Evolutionary conservation across 2,113 vertebrate species (phyloP).

Genomic region (Lophius piscatorius): DNA sequence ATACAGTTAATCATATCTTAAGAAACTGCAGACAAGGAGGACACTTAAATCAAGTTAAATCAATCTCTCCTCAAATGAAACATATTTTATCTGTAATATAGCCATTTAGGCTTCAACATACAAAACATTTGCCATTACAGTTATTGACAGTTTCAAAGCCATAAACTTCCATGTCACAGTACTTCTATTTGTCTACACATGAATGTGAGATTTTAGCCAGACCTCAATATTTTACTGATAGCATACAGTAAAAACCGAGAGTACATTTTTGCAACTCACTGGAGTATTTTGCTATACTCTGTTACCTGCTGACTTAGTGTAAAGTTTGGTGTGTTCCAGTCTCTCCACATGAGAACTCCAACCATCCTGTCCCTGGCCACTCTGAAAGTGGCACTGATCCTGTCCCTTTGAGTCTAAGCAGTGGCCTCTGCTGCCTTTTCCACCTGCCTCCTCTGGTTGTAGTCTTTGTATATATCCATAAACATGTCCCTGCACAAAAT

Average conservation of each 20-base stretch:
- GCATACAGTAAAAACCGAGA: too few relatives aligned
- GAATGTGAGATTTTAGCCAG: too few relatives aligned
- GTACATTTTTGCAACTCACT: too few relatives aligned
- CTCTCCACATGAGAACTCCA: too few relatives aligned
- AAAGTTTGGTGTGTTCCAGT: too few relatives aligned
- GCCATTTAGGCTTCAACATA: neutral
- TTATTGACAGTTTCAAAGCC: neutral
- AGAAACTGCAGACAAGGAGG: too few relatives aligned
- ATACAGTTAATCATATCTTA: too few relatives aligned
- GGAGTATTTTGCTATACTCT: too few relatives aligned
- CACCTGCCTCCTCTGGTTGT: slow-evolving; percentile 61
- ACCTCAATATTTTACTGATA: too few relatives aligned
- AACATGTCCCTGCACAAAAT: slow-evolving; percentile 87
- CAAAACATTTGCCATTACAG: neutral
- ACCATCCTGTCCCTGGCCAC: neutral
- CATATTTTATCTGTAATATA: slow-evolving; percentile 9
- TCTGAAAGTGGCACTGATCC: slow-evolving; percentile 8
- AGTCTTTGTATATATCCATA: slow-evolving; percentile 75
- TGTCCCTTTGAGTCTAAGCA: neutral
- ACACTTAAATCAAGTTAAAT: neutral
- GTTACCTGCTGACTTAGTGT: too few relatives aligned
- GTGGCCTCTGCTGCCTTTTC: neutral
- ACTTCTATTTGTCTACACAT: slow-evolving; percentile 4
- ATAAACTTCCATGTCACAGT: neutral
- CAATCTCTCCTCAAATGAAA: neutral